These are phyloP conservation scores for Leucophora obtusa DNA, from an alignment of 2,888 invertebrate genomes.

Conservation along the genomic window DNA sequence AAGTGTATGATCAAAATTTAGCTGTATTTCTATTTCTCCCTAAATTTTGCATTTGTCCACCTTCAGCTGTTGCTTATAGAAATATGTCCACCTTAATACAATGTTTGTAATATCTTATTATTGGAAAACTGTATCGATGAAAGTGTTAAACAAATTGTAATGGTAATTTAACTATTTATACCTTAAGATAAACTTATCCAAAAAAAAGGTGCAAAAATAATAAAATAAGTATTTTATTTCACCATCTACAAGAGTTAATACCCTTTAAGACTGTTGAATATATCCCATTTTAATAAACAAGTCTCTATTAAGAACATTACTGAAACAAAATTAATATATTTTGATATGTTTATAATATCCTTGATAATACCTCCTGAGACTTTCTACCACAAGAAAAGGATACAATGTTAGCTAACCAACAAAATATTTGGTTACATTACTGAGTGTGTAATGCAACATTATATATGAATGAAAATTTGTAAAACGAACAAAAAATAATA, in stretches of 20 bases:
- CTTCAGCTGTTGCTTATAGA: no score
- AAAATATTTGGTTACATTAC: neutral
- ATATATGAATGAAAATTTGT: constrained; percentile 17
- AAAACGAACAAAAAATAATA: constrained; percentile 21
- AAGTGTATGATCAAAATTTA: no score
- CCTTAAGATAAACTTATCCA: neutral
- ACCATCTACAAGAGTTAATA: constrained; percentile 33
- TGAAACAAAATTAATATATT: constrained; percentile 34
- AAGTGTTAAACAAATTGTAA: neutral
- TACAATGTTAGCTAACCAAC: constrained; percentile 6
- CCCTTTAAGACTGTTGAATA: constrained; percentile 15
- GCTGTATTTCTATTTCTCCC: no score
- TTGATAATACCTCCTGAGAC: constrained; percentile 51
- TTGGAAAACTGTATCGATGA: neutral
- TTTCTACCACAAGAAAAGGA: constrained; percentile 24
- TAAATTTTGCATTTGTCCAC: no score
- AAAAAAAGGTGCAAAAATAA: constrained; percentile 29
- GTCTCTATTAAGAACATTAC: neutral
- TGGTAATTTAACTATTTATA: neutral
- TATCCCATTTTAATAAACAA: constrained; percentile 23
- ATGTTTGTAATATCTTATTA: neutral
- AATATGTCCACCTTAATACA: neutral
- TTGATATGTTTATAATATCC: constrained; percentile 50
- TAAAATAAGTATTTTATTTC: constrained; percentile 32
- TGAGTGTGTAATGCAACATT: neutral